These are phyloP conservation scores for Phataginus tricuspis DNA, from an alignment of 2,797 vertebrate genomes.

Conservation along the genomic window DNA sequence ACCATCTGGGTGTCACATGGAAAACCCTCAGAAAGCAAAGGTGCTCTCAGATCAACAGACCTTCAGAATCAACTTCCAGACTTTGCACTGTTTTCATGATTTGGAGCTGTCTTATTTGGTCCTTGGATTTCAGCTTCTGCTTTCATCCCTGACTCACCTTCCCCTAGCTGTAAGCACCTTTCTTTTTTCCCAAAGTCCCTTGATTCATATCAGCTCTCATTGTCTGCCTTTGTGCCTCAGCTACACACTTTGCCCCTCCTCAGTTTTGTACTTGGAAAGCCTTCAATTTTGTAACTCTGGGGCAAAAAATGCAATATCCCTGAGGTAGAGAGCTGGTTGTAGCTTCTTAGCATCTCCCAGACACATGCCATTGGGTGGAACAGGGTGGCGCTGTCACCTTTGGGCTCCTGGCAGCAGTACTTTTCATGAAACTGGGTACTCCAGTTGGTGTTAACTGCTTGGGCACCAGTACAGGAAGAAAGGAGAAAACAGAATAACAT, in stretches of 20 bases:
- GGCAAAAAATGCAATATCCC: neutral
- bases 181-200: neutral
- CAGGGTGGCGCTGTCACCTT: neutral
- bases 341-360: neutral
- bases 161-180: neutral
- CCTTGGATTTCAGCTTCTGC: neutral
- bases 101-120: neutral
- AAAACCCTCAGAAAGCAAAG: neutral
- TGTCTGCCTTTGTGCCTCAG: conserved; percentile 46
- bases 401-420: neutral
- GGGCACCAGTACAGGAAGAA: neutral
- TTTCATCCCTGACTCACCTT: neutral
- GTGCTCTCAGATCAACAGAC: neutral
- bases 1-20: neutral
- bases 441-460: neutral
- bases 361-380: neutral
- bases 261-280: conserved; percentile 30
- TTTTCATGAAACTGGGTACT: neutral
- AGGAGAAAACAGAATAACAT: neutral
- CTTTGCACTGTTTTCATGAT: neutral
- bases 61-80: neutral
- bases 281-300: conserved; percentile 33
- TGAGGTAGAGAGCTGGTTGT: neutral
- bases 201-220: neutral
- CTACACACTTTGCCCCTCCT: neutral